Conservation (phyloP, 2,888 invertebrate species). For the Diogma glabrata region DNA sequence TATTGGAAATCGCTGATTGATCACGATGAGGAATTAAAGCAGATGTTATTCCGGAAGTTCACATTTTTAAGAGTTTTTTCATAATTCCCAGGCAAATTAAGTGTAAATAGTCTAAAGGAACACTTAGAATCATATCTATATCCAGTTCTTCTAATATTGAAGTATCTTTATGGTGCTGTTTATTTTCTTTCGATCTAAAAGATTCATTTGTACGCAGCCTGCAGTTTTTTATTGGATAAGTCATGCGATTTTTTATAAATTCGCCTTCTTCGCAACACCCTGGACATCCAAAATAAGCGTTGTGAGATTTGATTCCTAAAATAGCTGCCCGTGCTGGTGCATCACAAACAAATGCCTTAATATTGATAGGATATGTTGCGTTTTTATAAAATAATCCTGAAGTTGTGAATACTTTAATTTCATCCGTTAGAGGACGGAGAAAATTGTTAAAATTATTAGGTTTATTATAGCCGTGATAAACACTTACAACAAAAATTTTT, state of each 20-base stretch:
- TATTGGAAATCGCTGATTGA: neutral
- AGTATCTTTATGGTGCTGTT: conserved; percentile 5
- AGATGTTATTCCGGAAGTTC: neutral
- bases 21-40: neutral
- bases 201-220: conserved; percentile 6
- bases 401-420: neutral
- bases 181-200: neutral
- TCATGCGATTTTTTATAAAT: conserved; percentile 1
- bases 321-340: neutral
- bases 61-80: conserved; percentile 2
- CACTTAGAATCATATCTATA: neutral
- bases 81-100: neutral
- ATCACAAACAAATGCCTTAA: conserved; percentile 6
- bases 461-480: conserved; percentile 6
- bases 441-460: conserved; percentile 2
- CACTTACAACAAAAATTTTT: neutral
- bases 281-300: conserved; percentile 1
- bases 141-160: neutral
- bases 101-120: neutral
- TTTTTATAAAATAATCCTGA: neutral
- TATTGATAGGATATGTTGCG: neutral
- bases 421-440: neutral
- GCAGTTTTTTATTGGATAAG: neutral
- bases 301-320: neutral
- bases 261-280: conserved; percentile 4